Percentiles rank a stretch among this genome's conserved stretches.
Conservation (phyloP, 2,113 vertebrate species). For the Probosciger aterrimus region DNA sequence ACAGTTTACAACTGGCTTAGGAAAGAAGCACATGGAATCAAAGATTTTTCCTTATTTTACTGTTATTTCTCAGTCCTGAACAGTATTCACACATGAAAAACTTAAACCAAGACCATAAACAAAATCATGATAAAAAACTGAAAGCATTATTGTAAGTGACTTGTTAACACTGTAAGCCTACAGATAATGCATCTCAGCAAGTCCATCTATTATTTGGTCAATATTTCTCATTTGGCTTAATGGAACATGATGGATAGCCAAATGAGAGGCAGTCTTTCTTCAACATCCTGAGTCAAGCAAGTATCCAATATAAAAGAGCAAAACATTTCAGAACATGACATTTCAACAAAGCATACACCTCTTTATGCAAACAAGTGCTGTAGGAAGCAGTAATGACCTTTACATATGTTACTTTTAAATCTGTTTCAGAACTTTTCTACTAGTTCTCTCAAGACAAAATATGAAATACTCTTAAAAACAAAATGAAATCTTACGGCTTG, state of each 20-base stretch:
- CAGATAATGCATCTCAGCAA: background rate
- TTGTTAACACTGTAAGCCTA: background rate
- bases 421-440: background rate
- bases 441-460: background rate
- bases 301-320: background rate
- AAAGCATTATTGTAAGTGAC: background rate
- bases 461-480: background rate
- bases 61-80: background rate
- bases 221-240: background rate
- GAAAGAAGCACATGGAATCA: background rate
- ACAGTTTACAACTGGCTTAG: background rate
- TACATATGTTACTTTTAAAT: background rate
- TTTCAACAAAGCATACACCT: background rate
- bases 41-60: background rate
- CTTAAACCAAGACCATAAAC: background rate
- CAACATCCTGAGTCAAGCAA: background rate
- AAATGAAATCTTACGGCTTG: constrained; percentile 85
- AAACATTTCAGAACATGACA: background rate
- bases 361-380: background rate
- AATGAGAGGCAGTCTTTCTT: background rate
- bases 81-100: background rate
- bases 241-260: background rate
- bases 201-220: background rate
- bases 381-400: background rate
- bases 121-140: background rate